These are phyloP conservation scores for Sanderia malayensis DNA, from an alignment of 30 jellyfish, hydroid and myxozoan genomes.

Conservation along the genomic window DNA sequence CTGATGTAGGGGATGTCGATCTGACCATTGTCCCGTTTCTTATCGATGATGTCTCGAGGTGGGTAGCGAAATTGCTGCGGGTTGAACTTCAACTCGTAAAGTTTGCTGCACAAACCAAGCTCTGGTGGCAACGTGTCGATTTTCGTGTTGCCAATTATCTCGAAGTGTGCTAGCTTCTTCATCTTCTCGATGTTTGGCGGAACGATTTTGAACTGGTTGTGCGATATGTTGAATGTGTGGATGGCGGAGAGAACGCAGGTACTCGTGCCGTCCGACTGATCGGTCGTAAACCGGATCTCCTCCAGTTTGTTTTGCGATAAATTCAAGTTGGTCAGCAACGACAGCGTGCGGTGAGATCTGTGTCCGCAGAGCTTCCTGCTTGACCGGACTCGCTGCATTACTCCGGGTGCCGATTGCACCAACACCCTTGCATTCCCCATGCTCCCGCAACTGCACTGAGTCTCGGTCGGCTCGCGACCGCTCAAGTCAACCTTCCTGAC, in stretches of 20 bases:
- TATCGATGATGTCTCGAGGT: slow-evolving; percentile 53
- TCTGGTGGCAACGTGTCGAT: slow-evolving; percentile 75
- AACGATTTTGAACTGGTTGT: slow-evolving; percentile 49
- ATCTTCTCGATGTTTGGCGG: slow-evolving; percentile 77
- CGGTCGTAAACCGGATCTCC: slow-evolving; percentile 2
- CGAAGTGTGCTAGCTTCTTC: slow-evolving; percentile 42
- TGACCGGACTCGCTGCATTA: background rate
- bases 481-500: slow-evolving; percentile 37
- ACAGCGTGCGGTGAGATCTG: slow-evolving; percentile 65
- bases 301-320: slow-evolving; percentile 56
- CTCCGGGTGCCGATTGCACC: slow-evolving; percentile 15
- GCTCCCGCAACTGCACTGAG: slow-evolving; percentile 21
- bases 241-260: slow-evolving; percentile 58
- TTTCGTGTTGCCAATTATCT: slow-evolving; percentile 36
- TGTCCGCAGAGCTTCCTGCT: slow-evolving; percentile 61
- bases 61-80: slow-evolving; percentile 63
- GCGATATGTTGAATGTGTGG: slow-evolving; percentile 53
- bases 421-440: background rate
- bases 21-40: slow-evolving; percentile 38
- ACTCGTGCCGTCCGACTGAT: slow-evolving; percentile 21
- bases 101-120: slow-evolving; percentile 71
- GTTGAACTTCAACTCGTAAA: slow-evolving; percentile 69
- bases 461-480: slow-evolving; percentile 24
- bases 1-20: slow-evolving; percentile 60
- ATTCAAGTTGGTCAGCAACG: slow-evolving; percentile 43